Evolutionary conservation across 2,888 invertebrate genomes (phyloP).

Genomic region (Ramazzottius varieornatus): DNA sequence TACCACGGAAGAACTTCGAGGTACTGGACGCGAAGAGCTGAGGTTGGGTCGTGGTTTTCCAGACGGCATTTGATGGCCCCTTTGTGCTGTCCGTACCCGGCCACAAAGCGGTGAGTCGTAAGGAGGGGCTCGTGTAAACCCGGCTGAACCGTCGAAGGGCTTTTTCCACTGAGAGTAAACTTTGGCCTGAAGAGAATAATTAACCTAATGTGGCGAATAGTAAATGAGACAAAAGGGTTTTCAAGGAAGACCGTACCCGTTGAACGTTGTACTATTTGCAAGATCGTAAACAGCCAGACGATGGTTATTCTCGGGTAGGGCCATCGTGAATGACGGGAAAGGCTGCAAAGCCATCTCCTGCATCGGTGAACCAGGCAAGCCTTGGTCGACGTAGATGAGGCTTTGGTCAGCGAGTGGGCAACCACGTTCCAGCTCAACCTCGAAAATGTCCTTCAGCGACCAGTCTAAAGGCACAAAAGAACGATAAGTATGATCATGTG

Average conservation of each 20-base stretch:
- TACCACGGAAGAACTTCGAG: constrained; percentile 68
- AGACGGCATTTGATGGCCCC: constrained; percentile 65
- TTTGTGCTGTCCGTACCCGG: constrained; percentile 65
- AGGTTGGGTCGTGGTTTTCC: constrained; percentile 38
- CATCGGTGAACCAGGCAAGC: background rate
- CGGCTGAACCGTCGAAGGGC: background rate
- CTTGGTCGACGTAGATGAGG: constrained; percentile 45
- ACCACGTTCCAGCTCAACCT: constrained; percentile 47
- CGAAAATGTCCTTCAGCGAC: constrained; percentile 61
- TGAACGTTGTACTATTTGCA: background rate
- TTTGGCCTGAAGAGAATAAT: too few species aligned
- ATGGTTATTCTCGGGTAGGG: background rate
- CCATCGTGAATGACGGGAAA: background rate
- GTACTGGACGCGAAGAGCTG: constrained; percentile 41
- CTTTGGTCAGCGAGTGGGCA: constrained; percentile 55
- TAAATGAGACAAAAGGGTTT: too few species aligned
- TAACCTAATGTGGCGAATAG: too few species aligned
- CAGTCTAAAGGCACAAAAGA: constrained; percentile 35
- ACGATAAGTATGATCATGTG: background rate
- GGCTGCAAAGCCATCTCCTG: background rate
- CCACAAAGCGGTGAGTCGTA: constrained; percentile 5
- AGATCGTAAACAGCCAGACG: background rate
- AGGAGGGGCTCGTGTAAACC: background rate
- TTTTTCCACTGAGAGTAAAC: too few species aligned
- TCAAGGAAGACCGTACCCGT: too few species aligned